phyloP scores from a whole-genome alignment of 2,113 vertebrate genomes.

The Phocoena phocoena region DNA sequence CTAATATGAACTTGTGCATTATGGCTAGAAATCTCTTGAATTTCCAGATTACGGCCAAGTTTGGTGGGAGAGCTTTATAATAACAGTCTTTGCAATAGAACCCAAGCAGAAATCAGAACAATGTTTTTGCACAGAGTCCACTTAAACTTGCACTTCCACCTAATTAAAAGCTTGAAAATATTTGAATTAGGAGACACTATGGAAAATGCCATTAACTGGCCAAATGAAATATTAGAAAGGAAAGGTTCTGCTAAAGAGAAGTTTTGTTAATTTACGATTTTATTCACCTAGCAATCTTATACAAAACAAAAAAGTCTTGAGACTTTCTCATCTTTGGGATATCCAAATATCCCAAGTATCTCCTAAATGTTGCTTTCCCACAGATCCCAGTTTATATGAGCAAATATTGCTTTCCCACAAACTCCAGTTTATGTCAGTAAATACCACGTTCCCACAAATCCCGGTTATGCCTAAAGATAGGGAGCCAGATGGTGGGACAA shows the following conservation, averaged over 20 bases:
- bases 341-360: neutral
- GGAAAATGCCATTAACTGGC: slow-evolving; percentile 1
- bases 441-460: neutral
- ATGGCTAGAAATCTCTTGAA: neutral
- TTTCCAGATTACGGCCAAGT: neutral
- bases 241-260: neutral
- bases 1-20: neutral
- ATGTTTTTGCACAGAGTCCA: neutral
- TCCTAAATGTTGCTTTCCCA: neutral
- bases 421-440: neutral
- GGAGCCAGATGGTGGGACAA: neutral
- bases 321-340: neutral
- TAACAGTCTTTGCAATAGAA: neutral
- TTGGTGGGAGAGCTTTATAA: slow-evolving; percentile 16
- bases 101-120: neutral
- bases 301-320: neutral
- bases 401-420: neutral
- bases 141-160: slow-evolving; percentile 17
- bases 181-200: neutral
- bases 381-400: neutral
- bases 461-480: neutral
- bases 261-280: slow-evolving; percentile 26
- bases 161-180: slow-evolving; percentile 39
- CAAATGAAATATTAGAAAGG: slow-evolving; percentile 2
- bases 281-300: neutral